These are phyloP conservation scores for Gobius niger DNA, from an alignment of 2,113 vertebrate genomes.

Conservation along the genomic window DNA sequence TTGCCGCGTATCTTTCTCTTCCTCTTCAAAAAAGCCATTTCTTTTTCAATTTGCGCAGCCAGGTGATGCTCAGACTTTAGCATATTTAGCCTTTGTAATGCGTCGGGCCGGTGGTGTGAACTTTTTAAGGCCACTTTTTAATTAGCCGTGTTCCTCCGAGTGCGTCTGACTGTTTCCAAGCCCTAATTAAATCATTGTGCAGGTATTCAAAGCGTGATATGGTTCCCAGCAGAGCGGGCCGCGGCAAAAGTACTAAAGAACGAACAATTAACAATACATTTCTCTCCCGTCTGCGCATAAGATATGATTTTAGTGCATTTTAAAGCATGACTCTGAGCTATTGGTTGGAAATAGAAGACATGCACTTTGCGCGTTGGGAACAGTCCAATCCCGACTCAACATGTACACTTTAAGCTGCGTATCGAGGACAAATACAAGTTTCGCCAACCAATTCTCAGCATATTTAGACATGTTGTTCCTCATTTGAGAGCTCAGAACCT, in stretches of 20 bases:
- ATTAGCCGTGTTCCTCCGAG: slow-evolving; percentile 36
- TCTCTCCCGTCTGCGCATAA: slow-evolving; percentile 8
- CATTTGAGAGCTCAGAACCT: too few species aligned
- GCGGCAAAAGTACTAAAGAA: slow-evolving; percentile 7
- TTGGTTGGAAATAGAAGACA: neutral
- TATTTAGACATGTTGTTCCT: too few species aligned
- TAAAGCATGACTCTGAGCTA: neutral
- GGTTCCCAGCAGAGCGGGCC: slow-evolving; percentile 31
- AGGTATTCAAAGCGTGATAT: slow-evolving; percentile 38
- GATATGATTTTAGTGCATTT: slow-evolving; percentile 39
- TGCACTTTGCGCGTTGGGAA: neutral
- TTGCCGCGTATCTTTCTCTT: neutral
- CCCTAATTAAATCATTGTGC: slow-evolving; percentile 47
- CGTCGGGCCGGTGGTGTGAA: slow-evolving; percentile 19
- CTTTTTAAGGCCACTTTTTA: slow-evolving; percentile 42
- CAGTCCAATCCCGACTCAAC: too few species aligned
- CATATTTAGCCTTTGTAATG: slow-evolving; percentile 25
- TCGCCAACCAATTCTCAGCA: too few species aligned
- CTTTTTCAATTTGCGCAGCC: slow-evolving; percentile 4
- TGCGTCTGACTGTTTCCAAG: slow-evolving; percentile 30
- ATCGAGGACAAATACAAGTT: too few species aligned
- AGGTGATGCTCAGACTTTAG: neutral
- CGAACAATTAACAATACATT: slow-evolving; percentile 27
- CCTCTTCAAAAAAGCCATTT: neutral
- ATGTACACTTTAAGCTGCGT: too few species aligned